Evolutionary conservation across 2,797 vertebrate species (phyloP).

Genomic region (Galagoides demidoff): DNA sequence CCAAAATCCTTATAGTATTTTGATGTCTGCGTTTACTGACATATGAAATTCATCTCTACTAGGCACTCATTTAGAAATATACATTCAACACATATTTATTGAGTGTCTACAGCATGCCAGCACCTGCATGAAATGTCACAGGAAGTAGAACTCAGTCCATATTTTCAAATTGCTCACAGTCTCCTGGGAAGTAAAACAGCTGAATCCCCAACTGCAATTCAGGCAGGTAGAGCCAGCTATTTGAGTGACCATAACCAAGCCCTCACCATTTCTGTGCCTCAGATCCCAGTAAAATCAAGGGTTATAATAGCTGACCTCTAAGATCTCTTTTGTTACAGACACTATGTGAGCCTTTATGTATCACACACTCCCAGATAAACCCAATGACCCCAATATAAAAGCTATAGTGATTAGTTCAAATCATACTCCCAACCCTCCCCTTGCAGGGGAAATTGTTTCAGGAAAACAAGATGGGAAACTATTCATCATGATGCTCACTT

Average conservation of each 20-base stretch:
- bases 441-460: neutral
- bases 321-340: neutral
- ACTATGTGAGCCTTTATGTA: neutral
- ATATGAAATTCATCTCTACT: conserved; percentile 1
- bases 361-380: neutral
- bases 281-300: neutral
- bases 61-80: neutral
- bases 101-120: neutral
- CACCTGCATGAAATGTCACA: neutral
- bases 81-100: conserved; percentile 18
- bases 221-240: neutral
- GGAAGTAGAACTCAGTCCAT: neutral
- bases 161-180: neutral
- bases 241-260: neutral
- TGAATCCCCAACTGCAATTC: neutral
- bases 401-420: neutral
- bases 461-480: neutral
- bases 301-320: neutral
- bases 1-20: neutral
- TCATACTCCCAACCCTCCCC: neutral
- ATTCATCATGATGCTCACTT: neutral
- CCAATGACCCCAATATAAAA: neutral
- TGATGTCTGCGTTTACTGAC: neutral
- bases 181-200: neutral
- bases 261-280: neutral